These are phyloP conservation scores for Phrynocephalus forsythii DNA, from an alignment of 2,797 vertebrate species.

Conservation along the genomic window DNA sequence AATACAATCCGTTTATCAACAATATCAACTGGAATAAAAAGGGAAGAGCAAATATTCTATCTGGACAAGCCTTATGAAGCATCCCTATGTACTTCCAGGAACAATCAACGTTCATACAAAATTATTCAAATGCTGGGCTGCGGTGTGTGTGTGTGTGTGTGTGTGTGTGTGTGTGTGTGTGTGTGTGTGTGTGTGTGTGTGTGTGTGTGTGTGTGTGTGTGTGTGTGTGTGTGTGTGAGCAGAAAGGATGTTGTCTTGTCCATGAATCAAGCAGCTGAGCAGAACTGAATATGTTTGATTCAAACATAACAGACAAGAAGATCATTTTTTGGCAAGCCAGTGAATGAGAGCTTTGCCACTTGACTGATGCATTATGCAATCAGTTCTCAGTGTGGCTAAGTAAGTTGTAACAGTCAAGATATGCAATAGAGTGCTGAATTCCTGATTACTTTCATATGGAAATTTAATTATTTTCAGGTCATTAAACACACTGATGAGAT, in stretches of 20 bases:
- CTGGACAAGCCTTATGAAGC: not conserved
- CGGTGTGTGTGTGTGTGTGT: too few relatives aligned
- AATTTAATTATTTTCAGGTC: conserved; percentile 32
- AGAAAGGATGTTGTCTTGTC: not conserved
- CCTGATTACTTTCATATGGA: conserved; percentile 38
- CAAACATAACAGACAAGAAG: not conserved
- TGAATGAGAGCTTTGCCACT: not conserved
- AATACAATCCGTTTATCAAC: too few relatives aligned
- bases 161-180: too few relatives aligned
- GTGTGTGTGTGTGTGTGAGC: too few relatives aligned
- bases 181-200: too few relatives aligned
- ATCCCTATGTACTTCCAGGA: not conserved
- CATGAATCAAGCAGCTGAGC: not conserved
- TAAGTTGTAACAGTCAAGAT: conserved; percentile 11
- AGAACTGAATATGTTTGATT: not conserved
- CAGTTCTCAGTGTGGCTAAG: not conserved
- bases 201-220: too few relatives aligned
- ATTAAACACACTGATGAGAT: conserved; percentile 24
- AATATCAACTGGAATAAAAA: too few relatives aligned
- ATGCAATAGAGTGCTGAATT: conserved; percentile 8
- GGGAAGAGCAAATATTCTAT: too few relatives aligned
- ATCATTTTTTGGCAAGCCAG: not conserved
- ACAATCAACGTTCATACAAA: not conserved
- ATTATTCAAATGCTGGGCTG: not conserved
- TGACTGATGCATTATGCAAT: not conserved